Evolutionary conservation across 2,888 invertebrate species (phyloP).

Genomic region (Aspidiotus destructor): DNA sequence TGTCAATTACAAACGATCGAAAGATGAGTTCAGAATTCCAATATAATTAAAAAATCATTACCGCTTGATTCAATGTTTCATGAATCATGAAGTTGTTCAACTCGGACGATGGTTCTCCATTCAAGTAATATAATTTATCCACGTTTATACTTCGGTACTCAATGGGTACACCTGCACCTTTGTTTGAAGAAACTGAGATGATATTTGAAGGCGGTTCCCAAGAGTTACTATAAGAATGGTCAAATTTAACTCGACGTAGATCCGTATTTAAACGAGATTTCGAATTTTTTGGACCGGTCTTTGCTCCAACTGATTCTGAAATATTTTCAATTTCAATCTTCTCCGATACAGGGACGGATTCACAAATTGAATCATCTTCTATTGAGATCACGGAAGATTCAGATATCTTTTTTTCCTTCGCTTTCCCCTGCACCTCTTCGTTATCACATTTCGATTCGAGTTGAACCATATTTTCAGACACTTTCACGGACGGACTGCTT

Average conservation of each 20-base stretch:
- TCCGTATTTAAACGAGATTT: background rate
- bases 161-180: background rate
- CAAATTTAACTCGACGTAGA: background rate
- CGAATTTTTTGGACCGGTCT: background rate
- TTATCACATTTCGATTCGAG: no score
- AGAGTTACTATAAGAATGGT: background rate
- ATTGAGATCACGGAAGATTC: no score
- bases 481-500: no score
- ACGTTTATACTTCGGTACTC: background rate
- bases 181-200: background rate
- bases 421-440: no score
- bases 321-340: background rate
- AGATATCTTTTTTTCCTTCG: no score
- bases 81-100: conserved; percentile 2
- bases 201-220: background rate
- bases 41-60: background rate
- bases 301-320: background rate
- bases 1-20: background rate
- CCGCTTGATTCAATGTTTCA: conserved; percentile 3
- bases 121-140: background rate
- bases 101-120: background rate
- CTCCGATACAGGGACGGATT: no score
- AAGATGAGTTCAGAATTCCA: background rate
- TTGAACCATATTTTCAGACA: no score
- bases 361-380: no score